phyloP scores from a whole-genome alignment of 2,888 invertebrate genomes.

The Ectropis crepuscularia region DNA sequence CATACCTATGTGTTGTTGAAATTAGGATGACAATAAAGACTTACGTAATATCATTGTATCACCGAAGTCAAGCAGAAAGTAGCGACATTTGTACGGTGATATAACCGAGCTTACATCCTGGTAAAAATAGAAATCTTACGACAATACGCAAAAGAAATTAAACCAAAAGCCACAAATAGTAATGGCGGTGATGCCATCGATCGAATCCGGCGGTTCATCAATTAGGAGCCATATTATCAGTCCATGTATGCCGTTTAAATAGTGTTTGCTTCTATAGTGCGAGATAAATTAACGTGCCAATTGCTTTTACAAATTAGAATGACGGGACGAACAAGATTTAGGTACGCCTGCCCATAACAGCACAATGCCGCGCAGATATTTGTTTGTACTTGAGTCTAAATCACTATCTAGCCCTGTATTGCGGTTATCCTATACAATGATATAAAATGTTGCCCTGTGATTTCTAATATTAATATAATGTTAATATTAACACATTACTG shows the following conservation, averaged over 20 bases:
- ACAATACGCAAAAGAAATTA: slow-evolving; percentile 15
- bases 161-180: slow-evolving; percentile 15
- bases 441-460: too few species aligned
- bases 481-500: too few species aligned
- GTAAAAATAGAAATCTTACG: slow-evolving; percentile 24
- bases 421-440: too few species aligned
- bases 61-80: slow-evolving; percentile 1
- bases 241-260: slow-evolving; percentile 14
- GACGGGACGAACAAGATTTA: too few species aligned
- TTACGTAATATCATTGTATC: background rate
- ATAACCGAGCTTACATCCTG: slow-evolving; percentile 18
- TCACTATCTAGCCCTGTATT: too few species aligned
- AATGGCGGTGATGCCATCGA: slow-evolving; percentile 15
- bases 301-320: background rate
- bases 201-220: slow-evolving; percentile 24
- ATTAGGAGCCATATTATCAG: slow-evolving; percentile 21
- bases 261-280: slow-evolving; percentile 14
- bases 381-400: too few species aligned
- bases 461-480: too few species aligned
- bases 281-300: slow-evolving; percentile 17
- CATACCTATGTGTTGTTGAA: background rate
- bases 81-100: slow-evolving; percentile 8
- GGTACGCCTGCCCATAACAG: too few species aligned
- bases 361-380: too few species aligned
- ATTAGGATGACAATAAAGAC: background rate